Conservation (phyloP, 2,113 vertebrate species). For the Eidolon helvum region DNA sequence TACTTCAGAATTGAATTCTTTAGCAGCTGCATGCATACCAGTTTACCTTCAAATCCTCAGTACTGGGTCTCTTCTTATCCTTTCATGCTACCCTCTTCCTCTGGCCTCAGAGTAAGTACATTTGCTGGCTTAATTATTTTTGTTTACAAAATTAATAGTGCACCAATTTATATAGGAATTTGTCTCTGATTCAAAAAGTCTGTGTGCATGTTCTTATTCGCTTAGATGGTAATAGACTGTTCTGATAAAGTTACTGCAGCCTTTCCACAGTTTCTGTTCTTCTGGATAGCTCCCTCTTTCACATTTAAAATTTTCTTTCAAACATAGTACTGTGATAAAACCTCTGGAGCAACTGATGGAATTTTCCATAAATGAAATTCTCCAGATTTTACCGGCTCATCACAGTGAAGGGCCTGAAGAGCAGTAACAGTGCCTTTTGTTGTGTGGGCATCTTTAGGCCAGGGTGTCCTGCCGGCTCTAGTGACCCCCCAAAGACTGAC, state of each 20-base stretch:
- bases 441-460: not conserved
- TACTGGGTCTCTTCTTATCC: not conserved
- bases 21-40: not conserved
- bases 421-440: not conserved
- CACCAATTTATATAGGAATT: not conserved
- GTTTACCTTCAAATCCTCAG: not conserved
- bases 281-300: not conserved
- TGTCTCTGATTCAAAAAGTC: not conserved
- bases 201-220: not conserved
- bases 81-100: not conserved
- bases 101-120: not conserved
- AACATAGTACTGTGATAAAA: not conserved
- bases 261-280: not conserved
- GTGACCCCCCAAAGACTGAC: not conserved
- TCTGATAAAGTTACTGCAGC: not conserved
- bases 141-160: not conserved
- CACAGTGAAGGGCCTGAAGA: not conserved
- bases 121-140: conserved; percentile 4
- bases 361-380: not conserved
- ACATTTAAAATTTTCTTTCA: conserved; percentile 14
- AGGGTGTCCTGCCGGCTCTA: not conserved
- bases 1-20: not conserved
- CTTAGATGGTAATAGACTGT: not conserved
- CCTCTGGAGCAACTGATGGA: not conserved
- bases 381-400: not conserved